These are phyloP conservation scores for Euborellia annulipes DNA, from an alignment of 1,140 invertebrate species.

Conservation along the genomic window DNA sequence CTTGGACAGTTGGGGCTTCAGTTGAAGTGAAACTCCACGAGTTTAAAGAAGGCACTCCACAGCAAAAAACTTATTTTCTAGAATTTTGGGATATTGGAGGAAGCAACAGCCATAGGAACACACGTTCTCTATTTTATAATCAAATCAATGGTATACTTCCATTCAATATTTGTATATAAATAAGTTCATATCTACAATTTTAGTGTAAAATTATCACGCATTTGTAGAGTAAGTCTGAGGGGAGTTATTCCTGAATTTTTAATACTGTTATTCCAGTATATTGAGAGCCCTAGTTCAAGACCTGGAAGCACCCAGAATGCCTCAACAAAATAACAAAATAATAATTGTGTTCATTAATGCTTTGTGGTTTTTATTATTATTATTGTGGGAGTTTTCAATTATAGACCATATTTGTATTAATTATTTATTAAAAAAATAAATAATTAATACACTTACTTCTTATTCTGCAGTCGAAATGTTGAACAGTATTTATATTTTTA, in stretches of 20 bases:
- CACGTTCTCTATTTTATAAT: slow-evolving; percentile 82
- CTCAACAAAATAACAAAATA: background rate
- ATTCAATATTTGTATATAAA: background rate
- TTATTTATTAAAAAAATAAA: too few relatives aligned
- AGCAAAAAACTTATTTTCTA: slow-evolving; percentile 81
- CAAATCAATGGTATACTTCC: slow-evolving; percentile 66
- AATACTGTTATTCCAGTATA: too few relatives aligned
- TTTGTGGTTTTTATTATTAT: background rate
- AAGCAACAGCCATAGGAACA: slow-evolving; percentile 79
- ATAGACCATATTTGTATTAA: too few relatives aligned
- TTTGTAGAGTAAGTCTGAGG: too few relatives aligned
- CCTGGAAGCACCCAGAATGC: background rate
- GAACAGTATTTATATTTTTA: too few relatives aligned
- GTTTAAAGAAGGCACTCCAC: slow-evolving; percentile 84
- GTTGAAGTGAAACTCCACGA: slow-evolving; percentile 92
- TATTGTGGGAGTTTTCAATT: background rate
- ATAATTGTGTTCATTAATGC: background rate
- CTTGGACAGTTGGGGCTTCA: slow-evolving; percentile 90
- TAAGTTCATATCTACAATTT: too few relatives aligned
- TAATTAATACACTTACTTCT: too few relatives aligned
- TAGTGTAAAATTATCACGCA: too few relatives aligned
- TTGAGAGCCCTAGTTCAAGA: background rate
- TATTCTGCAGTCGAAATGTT: too few relatives aligned
- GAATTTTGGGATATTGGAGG: slow-evolving; percentile 95
- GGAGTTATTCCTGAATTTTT: too few relatives aligned